Evolutionary conservation across 2,888 invertebrate species (phyloP), one percentile per base, ranked within the genome.

Genomic region (Hypsopygia costalis): DNA sequence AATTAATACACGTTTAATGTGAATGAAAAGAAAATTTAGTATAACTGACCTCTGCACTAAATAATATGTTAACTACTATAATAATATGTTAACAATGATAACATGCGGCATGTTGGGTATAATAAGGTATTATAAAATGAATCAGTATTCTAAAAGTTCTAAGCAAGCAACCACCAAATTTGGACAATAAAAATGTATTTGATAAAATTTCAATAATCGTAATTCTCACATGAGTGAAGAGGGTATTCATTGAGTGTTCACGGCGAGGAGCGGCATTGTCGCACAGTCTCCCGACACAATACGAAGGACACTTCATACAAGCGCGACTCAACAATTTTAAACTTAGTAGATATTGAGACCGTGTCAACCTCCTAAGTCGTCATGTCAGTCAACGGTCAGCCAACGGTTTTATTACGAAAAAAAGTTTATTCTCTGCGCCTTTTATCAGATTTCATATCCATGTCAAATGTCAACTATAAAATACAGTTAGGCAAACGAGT

Each of bases 311-410:
- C 70, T 70, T 69, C 67, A 68, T 65, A 66, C 62, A 66, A 71
- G 65, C 59, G 66, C 58, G 56, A 66, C 60, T 68, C 67, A 66
- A 66, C 69, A 57, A n/a, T 58, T 52, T 56, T 52, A 47, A 55
- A 55, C 58, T 58, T 56, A 62, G 73, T 56, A 62, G 73, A 75
- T 69, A 78, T 67, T 69, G 69, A 69, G 63, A 58, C 50, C 60
- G 56, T 61, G 74, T 71, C 80, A 74, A 69, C 60, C 62, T 62
- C 61, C 58, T 56, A 30, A 30, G 30, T 30, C 30, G 64, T 47
- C 58, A 56, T 74, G 83, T 82, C 86, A 85, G 72, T 83, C 83
- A 82, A 79, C 75, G 81, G 81, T 82, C 85, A 83, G 56, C 70
- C 69, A 67, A 80, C 70, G 69, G 77, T 76, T 74, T 69, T 69